Percentiles rank a stretch among this genome's conserved stretches.
phyloP scores from a whole-genome alignment of 2,888 invertebrate species.

The Ormyrus thymus region DNA sequence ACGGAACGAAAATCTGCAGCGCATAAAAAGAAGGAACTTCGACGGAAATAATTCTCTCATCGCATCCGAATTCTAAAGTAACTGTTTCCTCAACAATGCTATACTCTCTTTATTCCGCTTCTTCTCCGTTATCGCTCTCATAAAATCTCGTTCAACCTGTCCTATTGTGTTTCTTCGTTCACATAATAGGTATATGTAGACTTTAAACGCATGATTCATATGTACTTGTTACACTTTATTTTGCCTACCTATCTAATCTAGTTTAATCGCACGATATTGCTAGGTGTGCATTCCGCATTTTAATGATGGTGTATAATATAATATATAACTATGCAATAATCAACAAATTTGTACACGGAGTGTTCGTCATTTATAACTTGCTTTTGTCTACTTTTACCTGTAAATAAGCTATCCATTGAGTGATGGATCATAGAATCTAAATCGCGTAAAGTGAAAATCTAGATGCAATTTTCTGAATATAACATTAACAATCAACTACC shows the following conservation, averaged over 20 bases:
- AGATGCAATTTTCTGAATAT: no score
- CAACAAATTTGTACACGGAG: conserved; percentile 61
- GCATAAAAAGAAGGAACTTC: conserved; percentile 42
- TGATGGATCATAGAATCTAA: no score
- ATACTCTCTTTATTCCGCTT: conserved; percentile 1
- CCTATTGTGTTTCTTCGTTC: conserved; percentile 31
- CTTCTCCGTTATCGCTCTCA: background rate
- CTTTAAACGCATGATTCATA: conserved; percentile 36
- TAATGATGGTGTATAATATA: conserved; percentile 57
- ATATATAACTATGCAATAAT: conserved; percentile 65
- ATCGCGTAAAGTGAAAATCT: no score
- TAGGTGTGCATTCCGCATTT: conserved; percentile 44
- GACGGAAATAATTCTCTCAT: conserved; percentile 29
- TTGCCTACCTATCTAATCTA: conserved; percentile 48
- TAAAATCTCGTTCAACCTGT: conserved; percentile 20
- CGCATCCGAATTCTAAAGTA: conserved; percentile 24
- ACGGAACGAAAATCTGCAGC: background rate
- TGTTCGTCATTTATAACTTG: conserved; percentile 25
- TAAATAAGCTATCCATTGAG: no score
- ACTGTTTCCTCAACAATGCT: conserved; percentile 40
- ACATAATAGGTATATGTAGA: conserved; percentile 44
- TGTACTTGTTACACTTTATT: conserved; percentile 32
- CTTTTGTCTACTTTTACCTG: background rate
- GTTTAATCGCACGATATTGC: conserved; percentile 42
- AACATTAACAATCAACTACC: no score